Conservation (phyloP, 2,888 invertebrate species). For the Macrophya annulata region DNA sequence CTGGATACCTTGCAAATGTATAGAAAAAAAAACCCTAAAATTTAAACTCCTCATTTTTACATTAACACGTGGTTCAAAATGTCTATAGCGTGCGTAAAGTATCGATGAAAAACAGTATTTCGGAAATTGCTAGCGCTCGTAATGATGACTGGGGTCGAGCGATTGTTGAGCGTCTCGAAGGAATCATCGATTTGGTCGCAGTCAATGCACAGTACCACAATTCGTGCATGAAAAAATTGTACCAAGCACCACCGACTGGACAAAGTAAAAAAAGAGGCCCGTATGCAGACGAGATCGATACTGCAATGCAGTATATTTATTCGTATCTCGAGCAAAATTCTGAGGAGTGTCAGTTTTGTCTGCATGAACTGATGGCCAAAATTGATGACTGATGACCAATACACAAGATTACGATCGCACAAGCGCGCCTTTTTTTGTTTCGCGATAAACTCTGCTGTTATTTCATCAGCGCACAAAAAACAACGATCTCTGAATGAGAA, state of each 20-base stretch:
- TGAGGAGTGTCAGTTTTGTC: slow-evolving; percentile 2
- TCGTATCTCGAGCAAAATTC: not conserved
- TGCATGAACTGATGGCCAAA: slow-evolving; percentile 3
- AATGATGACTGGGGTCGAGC: slow-evolving; percentile 57
- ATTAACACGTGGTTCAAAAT: too few relatives aligned
- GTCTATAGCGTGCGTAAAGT: slow-evolving; percentile 31
- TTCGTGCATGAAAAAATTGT: not conserved
- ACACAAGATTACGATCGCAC: not conserved
- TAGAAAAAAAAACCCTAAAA: too few relatives aligned
- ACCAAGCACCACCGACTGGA: not conserved
- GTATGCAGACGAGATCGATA: not conserved
- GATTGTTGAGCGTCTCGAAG: slow-evolving; percentile 57
- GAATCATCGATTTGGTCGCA: slow-evolving; percentile 53
- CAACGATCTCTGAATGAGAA: slow-evolving; percentile 17
- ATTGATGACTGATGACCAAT: too few relatives aligned
- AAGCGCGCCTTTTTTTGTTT: not conserved
- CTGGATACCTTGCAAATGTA: too few relatives aligned
- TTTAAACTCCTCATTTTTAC: too few relatives aligned
- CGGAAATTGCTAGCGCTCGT: slow-evolving; percentile 40
- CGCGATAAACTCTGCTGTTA: not conserved
- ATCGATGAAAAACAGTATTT: slow-evolving; percentile 54
- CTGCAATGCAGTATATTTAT: slow-evolving; percentile 23
- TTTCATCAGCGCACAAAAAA: not conserved
- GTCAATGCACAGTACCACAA: not conserved
- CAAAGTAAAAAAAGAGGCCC: slow-evolving; percentile 8